Conservation (phyloP, 2,888 invertebrate species). For the Andrena bucephala region DNA sequence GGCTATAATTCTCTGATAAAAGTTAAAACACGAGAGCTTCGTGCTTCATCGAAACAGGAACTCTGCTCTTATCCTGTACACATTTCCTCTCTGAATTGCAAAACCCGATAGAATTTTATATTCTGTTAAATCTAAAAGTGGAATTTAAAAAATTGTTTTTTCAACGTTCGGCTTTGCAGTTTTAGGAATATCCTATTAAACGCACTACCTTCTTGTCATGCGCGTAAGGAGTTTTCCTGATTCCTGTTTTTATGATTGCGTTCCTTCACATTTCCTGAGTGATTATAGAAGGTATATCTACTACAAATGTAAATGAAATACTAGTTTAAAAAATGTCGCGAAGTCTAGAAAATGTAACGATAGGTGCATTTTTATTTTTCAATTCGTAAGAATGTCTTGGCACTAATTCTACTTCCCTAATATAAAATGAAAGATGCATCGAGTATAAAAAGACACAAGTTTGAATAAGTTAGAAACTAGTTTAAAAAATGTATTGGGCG, state of each 20-base stretch:
- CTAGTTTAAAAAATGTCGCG: too few species aligned
- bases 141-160: not conserved
- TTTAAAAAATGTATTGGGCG: too few species aligned
- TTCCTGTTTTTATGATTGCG: not conserved
- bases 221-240: not conserved
- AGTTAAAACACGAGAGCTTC: not conserved
- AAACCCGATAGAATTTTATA: conserved; percentile 4
- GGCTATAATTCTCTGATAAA: not conserved
- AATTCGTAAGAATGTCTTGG: too few species aligned
- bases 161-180: not conserved
- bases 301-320: not conserved
- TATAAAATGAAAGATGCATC: too few species aligned
- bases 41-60: not conserved
- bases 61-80: not conserved
- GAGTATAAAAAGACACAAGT: too few species aligned
- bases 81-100: not conserved
- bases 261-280: not conserved
- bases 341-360: too few species aligned
- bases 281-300: too few species aligned
- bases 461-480: too few species aligned
- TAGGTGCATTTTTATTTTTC: too few species aligned
- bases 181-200: not conserved
- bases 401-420: too few species aligned
- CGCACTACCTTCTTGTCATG: too few species aligned
- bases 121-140: not conserved